Conservation (phyloP, 2,113 vertebrate species). For the Hydrochoerus hydrochaeris region DNA sequence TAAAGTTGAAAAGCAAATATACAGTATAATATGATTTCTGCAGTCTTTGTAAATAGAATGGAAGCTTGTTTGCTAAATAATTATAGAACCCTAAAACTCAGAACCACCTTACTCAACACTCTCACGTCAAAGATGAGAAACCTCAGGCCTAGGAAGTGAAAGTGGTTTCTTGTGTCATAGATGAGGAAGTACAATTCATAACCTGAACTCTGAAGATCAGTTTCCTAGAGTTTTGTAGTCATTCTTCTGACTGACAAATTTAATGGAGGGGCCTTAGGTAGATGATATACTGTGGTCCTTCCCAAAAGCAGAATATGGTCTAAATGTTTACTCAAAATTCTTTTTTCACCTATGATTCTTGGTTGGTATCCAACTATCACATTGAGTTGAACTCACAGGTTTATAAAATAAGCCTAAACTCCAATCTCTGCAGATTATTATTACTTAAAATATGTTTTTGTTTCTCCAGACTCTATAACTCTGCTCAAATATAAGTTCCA, state of each 20-base stretch:
- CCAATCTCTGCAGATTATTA: neutral
- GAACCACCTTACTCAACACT: neutral
- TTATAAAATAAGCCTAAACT: slow-evolving; percentile 31
- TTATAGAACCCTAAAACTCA: neutral
- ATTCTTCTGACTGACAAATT: neutral
- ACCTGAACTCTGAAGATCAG: neutral
- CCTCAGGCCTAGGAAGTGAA: neutral
- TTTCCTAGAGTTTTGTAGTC: neutral
- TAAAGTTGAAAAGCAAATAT: neutral
- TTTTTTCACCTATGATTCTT: slow-evolving; percentile 4
- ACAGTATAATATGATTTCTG: neutral
- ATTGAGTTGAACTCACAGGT: neutral
- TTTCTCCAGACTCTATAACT: neutral
- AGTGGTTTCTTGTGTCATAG: neutral
- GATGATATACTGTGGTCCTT: neutral
- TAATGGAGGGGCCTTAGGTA: neutral
- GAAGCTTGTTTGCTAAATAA: neutral
- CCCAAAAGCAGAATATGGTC: slow-evolving; percentile 38
- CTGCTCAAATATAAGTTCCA: neutral
- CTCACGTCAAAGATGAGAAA: neutral
- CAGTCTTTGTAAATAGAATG: neutral
- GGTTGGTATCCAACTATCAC: neutral
- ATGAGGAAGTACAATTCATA: neutral
- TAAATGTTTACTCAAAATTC: neutral
- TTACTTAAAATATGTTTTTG: neutral